Evolutionary conservation across 2,797 vertebrate genomes (phyloP).

Genomic region (Iguana delicatissima): DNA sequence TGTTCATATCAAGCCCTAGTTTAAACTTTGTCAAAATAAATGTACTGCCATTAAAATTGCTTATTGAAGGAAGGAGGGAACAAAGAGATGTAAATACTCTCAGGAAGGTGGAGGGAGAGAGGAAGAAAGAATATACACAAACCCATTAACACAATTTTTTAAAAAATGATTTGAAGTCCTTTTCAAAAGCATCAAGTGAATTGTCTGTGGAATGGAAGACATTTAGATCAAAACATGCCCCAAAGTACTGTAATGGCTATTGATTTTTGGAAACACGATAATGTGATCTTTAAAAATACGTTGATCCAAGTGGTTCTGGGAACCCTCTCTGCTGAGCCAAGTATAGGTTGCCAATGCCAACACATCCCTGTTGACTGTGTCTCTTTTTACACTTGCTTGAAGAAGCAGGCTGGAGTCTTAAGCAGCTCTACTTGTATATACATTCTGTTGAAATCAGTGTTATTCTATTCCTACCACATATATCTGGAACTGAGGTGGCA

Average conservation of each 20-base stretch:
- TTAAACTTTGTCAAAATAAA: not conserved
- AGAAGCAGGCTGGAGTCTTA: not conserved
- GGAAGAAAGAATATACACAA: not conserved
- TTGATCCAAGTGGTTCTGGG: conserved; percentile 48
- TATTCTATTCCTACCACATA: not conserved
- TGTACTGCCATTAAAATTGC: not conserved
- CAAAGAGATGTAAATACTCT: not conserved
- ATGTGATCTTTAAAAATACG: conserved; percentile 38
- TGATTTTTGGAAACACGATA: conserved; percentile 40
- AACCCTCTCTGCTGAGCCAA: conserved; percentile 36
- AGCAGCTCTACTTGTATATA: not conserved
- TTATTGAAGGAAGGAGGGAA: not conserved
- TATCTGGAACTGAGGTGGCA: not conserved
- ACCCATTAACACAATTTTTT: too few species aligned
- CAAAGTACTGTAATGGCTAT: conserved; percentile 42
- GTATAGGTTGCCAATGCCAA: conserved; percentile 12
- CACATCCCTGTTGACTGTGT: not conserved
- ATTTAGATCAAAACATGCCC: conserved; percentile 22
- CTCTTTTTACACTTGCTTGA: conserved; percentile 22
- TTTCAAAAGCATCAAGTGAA: conserved; percentile 17
- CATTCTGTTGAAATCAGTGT: not conserved
- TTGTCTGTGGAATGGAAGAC: conserved; percentile 30
- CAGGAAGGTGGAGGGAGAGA: too few species aligned
- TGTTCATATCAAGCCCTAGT: not conserved
- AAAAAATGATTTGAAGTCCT: not conserved